These are phyloP conservation scores for Atlantisia rogersi DNA, from an alignment of 2,113 vertebrate species.

Conservation along the genomic window DNA sequence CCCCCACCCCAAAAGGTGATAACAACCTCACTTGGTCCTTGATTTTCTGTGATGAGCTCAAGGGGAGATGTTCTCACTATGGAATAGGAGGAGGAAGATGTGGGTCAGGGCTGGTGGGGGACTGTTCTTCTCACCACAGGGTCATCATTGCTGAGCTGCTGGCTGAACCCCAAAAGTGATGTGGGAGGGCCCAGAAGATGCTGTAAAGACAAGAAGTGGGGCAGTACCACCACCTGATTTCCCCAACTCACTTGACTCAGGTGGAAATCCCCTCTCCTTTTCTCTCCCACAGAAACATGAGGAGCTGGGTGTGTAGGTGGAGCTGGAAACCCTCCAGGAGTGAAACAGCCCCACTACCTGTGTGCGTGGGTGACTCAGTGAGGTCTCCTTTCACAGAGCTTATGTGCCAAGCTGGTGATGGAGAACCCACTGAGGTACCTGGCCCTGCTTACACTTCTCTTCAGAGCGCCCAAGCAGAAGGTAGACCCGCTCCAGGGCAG, in stretches of 20 bases:
- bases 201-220: background rate
- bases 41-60: background rate
- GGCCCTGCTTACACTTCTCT: background rate
- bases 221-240: background rate
- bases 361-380: background rate
- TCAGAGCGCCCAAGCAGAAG: background rate
- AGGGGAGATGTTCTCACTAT: fast-evolving
- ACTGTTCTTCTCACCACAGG: background rate
- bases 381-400: background rate
- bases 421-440: constrained; percentile 48
- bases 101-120: background rate
- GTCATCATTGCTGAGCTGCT: background rate
- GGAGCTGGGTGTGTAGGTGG: background rate
- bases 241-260: background rate
- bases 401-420: background rate
- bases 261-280: background rate
- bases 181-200: background rate
- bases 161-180: background rate
- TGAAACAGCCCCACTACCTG: background rate
- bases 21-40: background rate
- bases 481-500: background rate
- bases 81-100: background rate
- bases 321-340: background rate
- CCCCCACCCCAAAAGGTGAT: too few species aligned
- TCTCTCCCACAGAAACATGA: background rate